Conservation (phyloP, 2,888 invertebrate genomes). For the Aricia artaxerxes region DNA sequence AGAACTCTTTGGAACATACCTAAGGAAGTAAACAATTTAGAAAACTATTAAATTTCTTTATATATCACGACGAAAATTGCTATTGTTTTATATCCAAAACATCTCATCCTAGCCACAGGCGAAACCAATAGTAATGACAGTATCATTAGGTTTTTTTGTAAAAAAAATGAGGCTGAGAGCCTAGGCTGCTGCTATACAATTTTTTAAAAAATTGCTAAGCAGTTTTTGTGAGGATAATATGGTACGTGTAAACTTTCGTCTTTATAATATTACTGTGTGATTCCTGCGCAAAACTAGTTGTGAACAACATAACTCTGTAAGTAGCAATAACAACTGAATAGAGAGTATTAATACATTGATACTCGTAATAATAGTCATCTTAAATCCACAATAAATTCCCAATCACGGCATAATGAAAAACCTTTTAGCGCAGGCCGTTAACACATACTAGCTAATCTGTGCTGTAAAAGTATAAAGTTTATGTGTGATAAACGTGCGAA, state of each 20-base stretch:
- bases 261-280: neutral
- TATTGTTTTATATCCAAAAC: too few species aligned
- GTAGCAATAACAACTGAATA: neutral
- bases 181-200: neutral
- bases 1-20: too few species aligned
- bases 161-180: too few species aligned
- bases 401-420: conserved; percentile 42
- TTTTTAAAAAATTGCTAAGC: neutral
- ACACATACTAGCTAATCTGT: conserved; percentile 36
- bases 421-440: conserved; percentile 40
- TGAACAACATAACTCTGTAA: neutral
- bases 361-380: neutral
- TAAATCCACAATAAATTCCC: neutral
- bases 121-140: too few species aligned
- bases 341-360: neutral
- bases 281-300: neutral
- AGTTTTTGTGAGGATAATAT: too few species aligned
- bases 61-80: too few species aligned
- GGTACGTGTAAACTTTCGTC: neutral
- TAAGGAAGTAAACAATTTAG: too few species aligned
- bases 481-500: conserved; percentile 54
- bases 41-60: too few species aligned
- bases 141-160: too few species aligned
- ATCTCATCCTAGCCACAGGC: too few species aligned
- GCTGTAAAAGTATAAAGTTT: conserved; percentile 51